phyloP scores from a whole-genome alignment of 2,797 vertebrate genomes.

The Triplophysa bombifrons region DNA sequence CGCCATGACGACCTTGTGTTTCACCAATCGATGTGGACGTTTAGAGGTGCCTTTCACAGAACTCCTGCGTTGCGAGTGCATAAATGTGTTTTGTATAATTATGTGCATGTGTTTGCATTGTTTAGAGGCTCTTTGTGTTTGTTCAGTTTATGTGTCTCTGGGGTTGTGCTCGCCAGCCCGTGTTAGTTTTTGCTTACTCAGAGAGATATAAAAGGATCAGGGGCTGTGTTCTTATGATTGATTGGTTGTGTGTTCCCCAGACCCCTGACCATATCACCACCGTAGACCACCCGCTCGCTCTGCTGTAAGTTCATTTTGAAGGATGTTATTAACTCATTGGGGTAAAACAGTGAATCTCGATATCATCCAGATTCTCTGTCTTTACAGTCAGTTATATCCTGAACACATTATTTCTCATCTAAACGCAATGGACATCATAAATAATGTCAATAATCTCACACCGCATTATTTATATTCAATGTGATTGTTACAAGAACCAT shows the following conservation, averaged over 20 bases:
- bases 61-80: conserved; percentile 60
- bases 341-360: too few relatives aligned
- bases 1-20: conserved; percentile 43
- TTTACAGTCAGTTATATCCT: too few relatives aligned
- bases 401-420: too few relatives aligned
- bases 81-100: conserved; percentile 40
- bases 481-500: background rate
- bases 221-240: conserved; percentile 40
- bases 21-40: conserved; percentile 53
- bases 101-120: conserved; percentile 37
- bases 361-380: too few relatives aligned
- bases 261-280: conserved; percentile 22
- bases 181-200: conserved; percentile 56
- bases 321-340: too few relatives aligned
- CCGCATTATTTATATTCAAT: background rate
- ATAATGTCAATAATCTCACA: background rate
- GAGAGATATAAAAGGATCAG: conserved; percentile 51
- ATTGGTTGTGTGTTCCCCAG: conserved; percentile 31
- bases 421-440: too few relatives aligned
- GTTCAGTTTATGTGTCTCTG: conserved; percentile 42
- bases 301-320: background rate
- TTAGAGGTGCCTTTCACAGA: conserved; percentile 69
- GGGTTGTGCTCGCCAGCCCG: conserved; percentile 54
- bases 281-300: background rate
- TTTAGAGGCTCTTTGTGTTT: conserved; percentile 39